Base-by-base conservation (phyloP, 1,140 invertebrate genomes). In the Andrena cerasifolii region DNA sequence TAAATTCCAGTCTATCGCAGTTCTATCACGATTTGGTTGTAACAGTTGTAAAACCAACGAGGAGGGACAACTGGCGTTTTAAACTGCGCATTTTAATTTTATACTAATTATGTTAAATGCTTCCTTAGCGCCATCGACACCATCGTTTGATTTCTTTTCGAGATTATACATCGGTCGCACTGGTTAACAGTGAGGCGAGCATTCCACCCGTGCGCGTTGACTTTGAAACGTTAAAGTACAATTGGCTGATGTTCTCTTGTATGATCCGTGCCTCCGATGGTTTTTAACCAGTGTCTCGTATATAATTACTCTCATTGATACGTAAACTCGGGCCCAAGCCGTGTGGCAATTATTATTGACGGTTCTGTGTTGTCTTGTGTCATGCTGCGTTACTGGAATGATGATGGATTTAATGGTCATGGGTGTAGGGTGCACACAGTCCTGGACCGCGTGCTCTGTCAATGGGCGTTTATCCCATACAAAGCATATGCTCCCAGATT, bases 381-480 rank as follows among this genome's bases (percentile, higher is more conserved):
- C 90, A 88, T 89, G 90, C 90, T 91, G 90, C 90, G 72, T 86
- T 89, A 80, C 85, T 85, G 89, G 89, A 89, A 89, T 88, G 71
- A 84, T 84, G 85, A 84, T 81, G 90, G 86, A 85, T 86, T 87
- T 86, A 78, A 86, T 88, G 80, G 79, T 87, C 79, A 75, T 83
- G 84, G 84, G 82, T 84, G 90, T 94, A 98, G 97, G 97, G 97
- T 93, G 95, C 96, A 89, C 96, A 96, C 91, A 97, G 97, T 91
- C 97, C 97, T 92, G 96, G 96, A 93, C 96, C 96, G 91, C 95
- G 96, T 90, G 95, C 95, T 88, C 95, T 96, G 80, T 96, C 96
- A 82, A 96, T 97, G 95, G 97, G 97, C 86, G 94, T 96, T 91
- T 98, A 96, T 93, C 97, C 96, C 86, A 96, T 97, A 92, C 95